phyloP scores from a whole-genome alignment of 2,797 vertebrate species.

The Kryptolebias ocellatus region DNA sequence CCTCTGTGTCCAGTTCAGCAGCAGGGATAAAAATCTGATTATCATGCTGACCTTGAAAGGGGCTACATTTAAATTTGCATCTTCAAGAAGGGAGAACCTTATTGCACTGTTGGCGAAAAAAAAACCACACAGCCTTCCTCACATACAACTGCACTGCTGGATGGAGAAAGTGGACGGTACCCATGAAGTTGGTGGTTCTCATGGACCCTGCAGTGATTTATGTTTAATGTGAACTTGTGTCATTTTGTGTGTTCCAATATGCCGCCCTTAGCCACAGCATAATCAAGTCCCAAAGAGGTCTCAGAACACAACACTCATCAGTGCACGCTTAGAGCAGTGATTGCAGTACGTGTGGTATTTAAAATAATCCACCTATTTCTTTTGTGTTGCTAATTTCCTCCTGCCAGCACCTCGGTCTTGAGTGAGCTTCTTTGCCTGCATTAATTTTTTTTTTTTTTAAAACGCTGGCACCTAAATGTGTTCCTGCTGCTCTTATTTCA shows the following conservation, averaged over 20 bases:
- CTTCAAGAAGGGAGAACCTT: conserved; percentile 60
- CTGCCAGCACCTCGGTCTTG: neutral
- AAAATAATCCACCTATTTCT: conserved; percentile 33
- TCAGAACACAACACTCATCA: conserved; percentile 52
- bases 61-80: conserved; percentile 63
- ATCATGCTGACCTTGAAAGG: conserved; percentile 72
- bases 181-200: conserved; percentile 8
- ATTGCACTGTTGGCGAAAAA: conserved; percentile 63
- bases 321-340: conserved; percentile 43
- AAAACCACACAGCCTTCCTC: conserved; percentile 48
- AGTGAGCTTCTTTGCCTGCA: conserved; percentile 3
- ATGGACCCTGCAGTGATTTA: conserved; percentile 10
- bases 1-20: conserved; percentile 51
- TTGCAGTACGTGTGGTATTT: conserved; percentile 57
- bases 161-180: conserved; percentile 20
- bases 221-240: neutral
- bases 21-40: conserved; percentile 63
- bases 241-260: conserved; percentile 37
- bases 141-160: conserved; percentile 34
- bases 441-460: neutral
- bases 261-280: conserved; percentile 30
- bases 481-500: conserved; percentile 9
- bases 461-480: neutral
- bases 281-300: conserved; percentile 53
- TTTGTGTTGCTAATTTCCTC: neutral